These are phyloP conservation scores for Sarcophaga rosellei DNA, from an alignment of 2,888 invertebrate species.

Conservation along the genomic window DNA sequence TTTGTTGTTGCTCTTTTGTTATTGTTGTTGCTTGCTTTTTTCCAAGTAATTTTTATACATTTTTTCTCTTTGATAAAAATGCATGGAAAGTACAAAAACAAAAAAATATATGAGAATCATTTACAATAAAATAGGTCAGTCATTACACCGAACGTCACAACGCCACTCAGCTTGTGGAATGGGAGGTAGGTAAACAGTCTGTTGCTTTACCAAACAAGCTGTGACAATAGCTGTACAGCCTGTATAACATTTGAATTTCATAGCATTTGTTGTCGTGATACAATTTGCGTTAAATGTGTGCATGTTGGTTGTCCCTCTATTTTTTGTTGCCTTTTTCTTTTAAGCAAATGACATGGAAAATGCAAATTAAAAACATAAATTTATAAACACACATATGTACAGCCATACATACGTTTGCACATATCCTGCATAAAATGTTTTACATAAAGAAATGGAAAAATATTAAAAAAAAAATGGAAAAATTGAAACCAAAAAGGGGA, in stretches of 20 bases:
- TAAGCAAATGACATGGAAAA: constrained; percentile 65
- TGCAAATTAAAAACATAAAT: constrained; percentile 66
- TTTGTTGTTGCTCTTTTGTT: not conserved
- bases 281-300: constrained; percentile 16
- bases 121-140: constrained; percentile 58
- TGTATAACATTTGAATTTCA: constrained; percentile 6
- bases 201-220: not conserved
- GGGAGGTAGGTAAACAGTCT: constrained; percentile 22
- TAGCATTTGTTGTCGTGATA: constrained; percentile 50
- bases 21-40: constrained; percentile 17
- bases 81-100: constrained; percentile 10
- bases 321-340: not conserved
- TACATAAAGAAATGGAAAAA: constrained; percentile 12
- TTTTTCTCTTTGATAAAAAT: constrained; percentile 54
- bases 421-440: not conserved
- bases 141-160: constrained; percentile 35
- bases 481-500: not conserved
- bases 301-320: not conserved
- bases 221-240: not conserved
- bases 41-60: constrained; percentile 42
- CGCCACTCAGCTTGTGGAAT: not conserved
- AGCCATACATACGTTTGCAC: not conserved
- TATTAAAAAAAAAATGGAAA: constrained; percentile 46
- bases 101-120: not conserved
- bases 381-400: constrained; percentile 25